phyloP scores from a whole-genome alignment of 1,140 invertebrate genomes.

The Spodoptera frugiperda region DNA sequence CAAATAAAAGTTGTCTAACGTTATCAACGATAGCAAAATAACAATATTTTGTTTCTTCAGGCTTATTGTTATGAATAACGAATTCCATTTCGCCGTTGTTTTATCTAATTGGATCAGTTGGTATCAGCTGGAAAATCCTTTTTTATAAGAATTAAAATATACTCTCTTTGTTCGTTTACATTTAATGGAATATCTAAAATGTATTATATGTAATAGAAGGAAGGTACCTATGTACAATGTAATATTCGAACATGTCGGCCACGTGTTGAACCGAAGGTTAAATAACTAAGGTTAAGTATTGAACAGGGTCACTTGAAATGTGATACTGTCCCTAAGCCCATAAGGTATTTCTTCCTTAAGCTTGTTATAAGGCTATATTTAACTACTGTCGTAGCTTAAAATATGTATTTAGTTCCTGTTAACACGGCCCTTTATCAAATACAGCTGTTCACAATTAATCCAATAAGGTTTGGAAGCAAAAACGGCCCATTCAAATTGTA shows the following conservation, averaged over 20 bases:
- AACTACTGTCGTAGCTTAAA: not conserved
- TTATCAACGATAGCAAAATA: conserved; percentile 11
- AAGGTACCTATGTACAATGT: too few species aligned
- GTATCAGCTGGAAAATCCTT: not conserved
- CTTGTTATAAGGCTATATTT: conserved; percentile 7
- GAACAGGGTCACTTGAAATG: conserved; percentile 7
- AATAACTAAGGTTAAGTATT: conserved; percentile 39
- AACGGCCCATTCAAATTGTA: not conserved
- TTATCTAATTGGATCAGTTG: conserved; percentile 2
- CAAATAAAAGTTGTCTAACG: not conserved
- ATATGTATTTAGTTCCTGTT: not conserved
- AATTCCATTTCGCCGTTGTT: conserved; percentile 3
- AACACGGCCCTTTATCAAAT: not conserved
- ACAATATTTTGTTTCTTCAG: conserved; percentile 7
- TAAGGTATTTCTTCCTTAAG: conserved; percentile 32
- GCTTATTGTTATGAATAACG: not conserved
- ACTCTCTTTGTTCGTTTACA: not conserved
- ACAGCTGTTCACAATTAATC: not conserved
- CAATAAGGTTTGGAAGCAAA: not conserved
- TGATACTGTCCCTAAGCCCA: not conserved
- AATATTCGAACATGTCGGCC: not conserved
- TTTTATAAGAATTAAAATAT: not conserved
- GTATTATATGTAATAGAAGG: not conserved
- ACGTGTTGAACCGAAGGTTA: conserved; percentile 33
- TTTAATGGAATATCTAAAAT: not conserved